Conservation (phyloP, 2,888 invertebrate genomes). For the Tenthredo amoena region DNA sequence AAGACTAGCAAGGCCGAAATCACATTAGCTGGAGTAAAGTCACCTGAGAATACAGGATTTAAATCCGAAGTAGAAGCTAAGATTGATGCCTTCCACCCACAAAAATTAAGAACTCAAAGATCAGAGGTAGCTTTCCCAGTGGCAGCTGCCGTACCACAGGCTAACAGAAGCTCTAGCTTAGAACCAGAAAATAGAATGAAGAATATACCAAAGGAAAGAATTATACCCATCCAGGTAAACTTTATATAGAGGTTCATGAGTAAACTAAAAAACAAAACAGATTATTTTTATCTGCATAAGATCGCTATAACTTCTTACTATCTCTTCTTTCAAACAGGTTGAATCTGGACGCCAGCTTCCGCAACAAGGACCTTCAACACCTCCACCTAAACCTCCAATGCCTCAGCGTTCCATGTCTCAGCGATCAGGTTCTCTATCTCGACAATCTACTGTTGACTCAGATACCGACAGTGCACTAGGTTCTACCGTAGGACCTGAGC, state of each 20-base stretch:
- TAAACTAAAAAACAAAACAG: not conserved
- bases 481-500: conserved; percentile 81
- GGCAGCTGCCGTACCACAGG: conserved; percentile 74
- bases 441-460: conserved; percentile 85
- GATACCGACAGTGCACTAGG: conserved; percentile 84
- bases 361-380: conserved; percentile 77
- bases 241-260: not conserved
- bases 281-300: not conserved
- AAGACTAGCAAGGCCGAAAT: conserved; percentile 85
- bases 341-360: conserved; percentile 71
- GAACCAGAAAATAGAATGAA: conserved; percentile 78
- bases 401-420: conserved; percentile 78
- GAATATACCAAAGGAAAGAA: conserved; percentile 81
- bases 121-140: conserved; percentile 82
- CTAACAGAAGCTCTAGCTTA: conserved; percentile 79
- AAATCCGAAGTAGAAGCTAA: conserved; percentile 74
- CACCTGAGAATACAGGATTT: conserved; percentile 67
- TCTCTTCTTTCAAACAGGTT: conserved; percentile 60
- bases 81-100: conserved; percentile 73
- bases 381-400: conserved; percentile 78
- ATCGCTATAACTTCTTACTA: not conserved
- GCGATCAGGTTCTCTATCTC: conserved; percentile 80
- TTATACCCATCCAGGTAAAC: conserved; percentile 82
- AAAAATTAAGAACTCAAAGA: conserved; percentile 78
- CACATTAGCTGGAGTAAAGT: conserved; percentile 79